phyloP scores from a whole-genome alignment of 2,888 invertebrate genomes.

The Volucella bombylans region DNA sequence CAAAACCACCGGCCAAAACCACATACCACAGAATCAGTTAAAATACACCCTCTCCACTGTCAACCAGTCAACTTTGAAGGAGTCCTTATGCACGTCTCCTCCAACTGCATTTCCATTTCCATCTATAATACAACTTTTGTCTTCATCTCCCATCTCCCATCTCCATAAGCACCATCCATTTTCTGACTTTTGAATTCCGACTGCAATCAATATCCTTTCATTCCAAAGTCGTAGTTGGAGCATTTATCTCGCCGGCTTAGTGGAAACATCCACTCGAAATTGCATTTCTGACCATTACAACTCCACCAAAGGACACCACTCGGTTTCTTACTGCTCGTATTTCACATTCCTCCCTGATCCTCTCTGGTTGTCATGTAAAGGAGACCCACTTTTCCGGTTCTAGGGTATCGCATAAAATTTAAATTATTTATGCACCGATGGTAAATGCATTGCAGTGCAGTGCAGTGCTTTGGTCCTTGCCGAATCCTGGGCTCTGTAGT shows the following conservation, averaged over 20 bases:
- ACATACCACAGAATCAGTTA: constrained; percentile 52
- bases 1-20: constrained; percentile 22
- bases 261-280: constrained; percentile 64
- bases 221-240: constrained; percentile 13
- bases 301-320: constrained; percentile 23
- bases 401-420: constrained; percentile 69
- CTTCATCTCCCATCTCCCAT: background rate
- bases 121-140: background rate
- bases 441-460: constrained; percentile 69
- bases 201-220: constrained; percentile 62
- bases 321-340: constrained; percentile 36
- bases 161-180: background rate
- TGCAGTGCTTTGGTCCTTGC: constrained; percentile 20
- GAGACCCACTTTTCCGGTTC: constrained; percentile 58
- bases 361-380: constrained; percentile 39
- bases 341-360: background rate
- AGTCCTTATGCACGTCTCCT: background rate
- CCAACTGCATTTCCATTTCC: background rate
- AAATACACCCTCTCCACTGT: constrained; percentile 2
- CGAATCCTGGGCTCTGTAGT: constrained; percentile 17
- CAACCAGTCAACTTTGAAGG: constrained; percentile 3
- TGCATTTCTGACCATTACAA: constrained; percentile 65
- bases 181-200: constrained; percentile 27
- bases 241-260: constrained; percentile 66
- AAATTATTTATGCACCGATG: constrained; percentile 72